phyloP scores from a whole-genome alignment of 1,140 invertebrate species.

The Pseudomyrmex cubaensis region DNA sequence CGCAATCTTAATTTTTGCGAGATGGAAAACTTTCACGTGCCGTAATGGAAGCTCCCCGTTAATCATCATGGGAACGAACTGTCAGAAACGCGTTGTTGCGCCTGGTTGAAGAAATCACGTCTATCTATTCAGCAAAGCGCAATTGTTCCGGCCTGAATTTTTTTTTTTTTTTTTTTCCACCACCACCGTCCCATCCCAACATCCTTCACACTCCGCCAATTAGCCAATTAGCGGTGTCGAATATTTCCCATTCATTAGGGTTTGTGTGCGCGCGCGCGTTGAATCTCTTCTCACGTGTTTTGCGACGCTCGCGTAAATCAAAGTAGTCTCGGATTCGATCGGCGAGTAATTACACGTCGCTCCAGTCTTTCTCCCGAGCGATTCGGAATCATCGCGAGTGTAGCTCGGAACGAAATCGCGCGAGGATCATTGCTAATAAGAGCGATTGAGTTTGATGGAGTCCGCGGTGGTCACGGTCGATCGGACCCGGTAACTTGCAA shows the following conservation, averaged over 20 bases:
- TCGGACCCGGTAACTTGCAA: conserved; percentile 50
- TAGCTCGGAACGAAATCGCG: not conserved
- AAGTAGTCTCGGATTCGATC: conserved; percentile 40
- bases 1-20: not conserved
- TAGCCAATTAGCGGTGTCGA: conserved; percentile 59
- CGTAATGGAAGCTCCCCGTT: conserved; percentile 4
- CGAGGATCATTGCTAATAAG: conserved; percentile 11
- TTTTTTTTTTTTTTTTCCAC: conserved; percentile 10
- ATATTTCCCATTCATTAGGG: conserved; percentile 58
- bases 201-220: conserved; percentile 66
- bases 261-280: not conserved
- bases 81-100: conserved; percentile 16
- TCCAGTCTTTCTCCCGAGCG: not conserved
- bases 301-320: conserved; percentile 35
- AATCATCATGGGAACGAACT: conserved; percentile 43
- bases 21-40: conserved; percentile 27
- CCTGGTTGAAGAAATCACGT: conserved; percentile 22
- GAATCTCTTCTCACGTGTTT: conserved; percentile 65
- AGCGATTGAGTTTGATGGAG: conserved; percentile 35
- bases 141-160: conserved; percentile 60
- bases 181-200: conserved; percentile 50
- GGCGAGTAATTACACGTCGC: conserved; percentile 58
- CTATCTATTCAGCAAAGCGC: conserved; percentile 28
- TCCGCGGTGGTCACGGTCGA: conserved; percentile 49
- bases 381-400: not conserved